phyloP scores from a whole-genome alignment of 2,113 vertebrate genomes.

The Hemibagrus wyckioides region DNA sequence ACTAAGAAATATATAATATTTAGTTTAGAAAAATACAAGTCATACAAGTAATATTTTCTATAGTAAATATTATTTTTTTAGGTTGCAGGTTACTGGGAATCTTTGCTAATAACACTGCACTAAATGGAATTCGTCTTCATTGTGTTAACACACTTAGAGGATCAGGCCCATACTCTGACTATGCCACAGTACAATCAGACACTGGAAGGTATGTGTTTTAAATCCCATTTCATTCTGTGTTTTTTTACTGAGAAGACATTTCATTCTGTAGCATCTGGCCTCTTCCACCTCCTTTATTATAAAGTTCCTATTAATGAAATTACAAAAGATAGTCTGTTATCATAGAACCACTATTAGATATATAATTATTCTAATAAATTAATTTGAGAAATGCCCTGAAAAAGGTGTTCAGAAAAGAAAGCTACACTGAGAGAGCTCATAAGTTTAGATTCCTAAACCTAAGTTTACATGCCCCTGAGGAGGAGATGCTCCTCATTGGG shows the following conservation, averaged over 20 bases:
- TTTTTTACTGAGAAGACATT: not conserved
- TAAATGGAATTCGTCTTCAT: slow-evolving; percentile 54
- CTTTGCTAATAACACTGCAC: slow-evolving; percentile 49
- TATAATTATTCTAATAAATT: not conserved
- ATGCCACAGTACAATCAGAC: slow-evolving; percentile 52
- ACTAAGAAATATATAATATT: not conserved
- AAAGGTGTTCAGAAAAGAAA: not conserved
- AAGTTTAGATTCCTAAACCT: not conserved
- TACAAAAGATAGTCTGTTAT: not conserved
- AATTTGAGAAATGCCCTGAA: not conserved
- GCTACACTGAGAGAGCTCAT: not conserved
- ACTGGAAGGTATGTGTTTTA: slow-evolving; percentile 40
- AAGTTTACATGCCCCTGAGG: too few species aligned
- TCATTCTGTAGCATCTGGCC: not conserved
- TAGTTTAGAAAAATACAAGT: not conserved
- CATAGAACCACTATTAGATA: not conserved
- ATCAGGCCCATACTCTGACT: slow-evolving; percentile 43
- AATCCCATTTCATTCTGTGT: not conserved
- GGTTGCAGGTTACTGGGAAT: slow-evolving; percentile 51
- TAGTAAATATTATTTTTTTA: slow-evolving; percentile 23
- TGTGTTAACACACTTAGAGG: slow-evolving; percentile 29
- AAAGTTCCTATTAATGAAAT: not conserved
- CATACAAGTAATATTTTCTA: not conserved
- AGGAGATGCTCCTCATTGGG: not conserved
- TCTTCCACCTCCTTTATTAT: not conserved